Evolutionary conservation across 2,888 invertebrate species (phyloP).

Genomic region (Patella pellucida): DNA sequence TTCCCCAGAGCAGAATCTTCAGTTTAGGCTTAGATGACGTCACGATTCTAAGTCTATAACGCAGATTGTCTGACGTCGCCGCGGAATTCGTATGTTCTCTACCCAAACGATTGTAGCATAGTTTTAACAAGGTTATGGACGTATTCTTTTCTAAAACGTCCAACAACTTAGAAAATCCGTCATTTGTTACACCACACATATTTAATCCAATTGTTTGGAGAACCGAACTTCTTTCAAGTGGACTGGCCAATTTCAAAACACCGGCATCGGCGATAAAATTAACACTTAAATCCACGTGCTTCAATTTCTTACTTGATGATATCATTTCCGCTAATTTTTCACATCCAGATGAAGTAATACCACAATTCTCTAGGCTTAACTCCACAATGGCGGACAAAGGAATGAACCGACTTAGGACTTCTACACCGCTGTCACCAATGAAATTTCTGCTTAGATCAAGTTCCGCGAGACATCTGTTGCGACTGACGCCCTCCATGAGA

Average conservation of each 20-base stretch:
- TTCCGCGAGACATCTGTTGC: slow-evolving; percentile 55
- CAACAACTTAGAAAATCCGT: slow-evolving; percentile 62
- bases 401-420: slow-evolving; percentile 58
- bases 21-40: slow-evolving; percentile 66
- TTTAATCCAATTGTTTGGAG: slow-evolving; percentile 63
- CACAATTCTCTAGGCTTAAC: slow-evolving; percentile 66
- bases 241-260: slow-evolving; percentile 55
- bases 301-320: slow-evolving; percentile 55
- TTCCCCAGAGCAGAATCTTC: slow-evolving; percentile 68
- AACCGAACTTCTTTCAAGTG: slow-evolving; percentile 58
- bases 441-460: slow-evolving; percentile 66
- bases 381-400: slow-evolving; percentile 58
- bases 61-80: slow-evolving; percentile 59
- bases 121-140: slow-evolving; percentile 59
- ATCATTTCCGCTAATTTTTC: slow-evolving; percentile 59
- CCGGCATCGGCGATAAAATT: slow-evolving; percentile 64
- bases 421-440: slow-evolving; percentile 59
- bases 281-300: slow-evolving; percentile 62
- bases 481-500: slow-evolving; percentile 57
- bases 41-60: slow-evolving; percentile 62
- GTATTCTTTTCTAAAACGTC: slow-evolving; percentile 63
- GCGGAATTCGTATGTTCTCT: slow-evolving; percentile 51
- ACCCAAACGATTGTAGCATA: slow-evolving; percentile 67
- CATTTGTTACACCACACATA: slow-evolving; percentile 68
- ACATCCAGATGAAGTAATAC: slow-evolving; percentile 59